Percentiles rank a stretch among this genome's conserved stretches.
These are phyloP conservation scores for Dasyurus viverrinus DNA, from an alignment of 2,113 vertebrate species.

Conservation along the genomic window DNA sequence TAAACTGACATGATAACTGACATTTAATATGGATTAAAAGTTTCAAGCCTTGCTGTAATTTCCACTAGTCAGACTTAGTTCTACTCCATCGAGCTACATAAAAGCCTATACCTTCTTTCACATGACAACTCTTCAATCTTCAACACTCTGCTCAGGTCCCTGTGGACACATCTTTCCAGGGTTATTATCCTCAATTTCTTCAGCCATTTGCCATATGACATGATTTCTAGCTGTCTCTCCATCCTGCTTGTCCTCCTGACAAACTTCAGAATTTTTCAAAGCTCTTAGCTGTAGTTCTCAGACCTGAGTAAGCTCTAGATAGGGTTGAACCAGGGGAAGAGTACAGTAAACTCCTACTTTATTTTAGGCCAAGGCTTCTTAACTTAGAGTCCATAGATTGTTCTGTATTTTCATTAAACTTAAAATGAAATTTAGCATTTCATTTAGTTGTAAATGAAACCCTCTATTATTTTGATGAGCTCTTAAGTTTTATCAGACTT, in stretches of 20 bases:
- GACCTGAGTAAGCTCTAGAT: background rate
- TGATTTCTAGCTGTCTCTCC: background rate
- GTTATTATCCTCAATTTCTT: background rate
- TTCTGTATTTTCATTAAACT: background rate
- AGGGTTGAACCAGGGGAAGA: background rate
- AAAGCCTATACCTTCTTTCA: background rate
- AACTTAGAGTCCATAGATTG: background rate
- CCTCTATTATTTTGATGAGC: background rate
- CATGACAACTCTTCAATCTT: background rate
- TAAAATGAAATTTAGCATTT: background rate
- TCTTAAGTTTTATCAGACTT: background rate
- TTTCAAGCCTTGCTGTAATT: background rate
- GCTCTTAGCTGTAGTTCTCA: background rate
- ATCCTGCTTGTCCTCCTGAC: background rate
- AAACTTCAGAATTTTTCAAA: background rate
- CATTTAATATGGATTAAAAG: background rate
- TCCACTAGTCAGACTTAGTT: background rate
- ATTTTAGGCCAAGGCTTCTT: background rate
- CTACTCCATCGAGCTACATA: background rate
- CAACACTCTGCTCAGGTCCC: background rate
- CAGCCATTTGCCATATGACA: background rate
- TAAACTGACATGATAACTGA: background rate
- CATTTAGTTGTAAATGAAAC: background rate
- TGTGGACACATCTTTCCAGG: background rate
- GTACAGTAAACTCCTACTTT: background rate